A percentile compares a stretch with the other conserved stretches of the same genome.
Evolutionary conservation across 2,797 vertebrate genomes (phyloP).

Genomic region (Catharus ustulatus): DNA sequence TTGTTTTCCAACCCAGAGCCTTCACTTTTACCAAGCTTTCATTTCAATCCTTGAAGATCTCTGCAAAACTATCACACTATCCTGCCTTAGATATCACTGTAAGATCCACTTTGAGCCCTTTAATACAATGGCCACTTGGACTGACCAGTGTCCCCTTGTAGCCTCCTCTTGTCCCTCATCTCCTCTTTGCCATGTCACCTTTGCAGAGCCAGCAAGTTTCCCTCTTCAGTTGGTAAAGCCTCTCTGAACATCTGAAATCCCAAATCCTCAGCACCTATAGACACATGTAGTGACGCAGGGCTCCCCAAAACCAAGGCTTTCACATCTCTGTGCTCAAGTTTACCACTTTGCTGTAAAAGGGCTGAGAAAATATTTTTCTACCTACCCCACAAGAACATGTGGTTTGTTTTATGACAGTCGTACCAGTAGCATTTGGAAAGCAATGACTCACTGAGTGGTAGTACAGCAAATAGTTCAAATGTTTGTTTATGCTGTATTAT

Average conservation of each 20-base stretch:
- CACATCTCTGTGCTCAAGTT: not conserved
- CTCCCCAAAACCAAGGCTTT: not conserved
- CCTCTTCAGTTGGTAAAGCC: not conserved
- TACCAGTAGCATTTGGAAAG: constrained; percentile 27
- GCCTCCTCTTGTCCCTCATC: not conserved
- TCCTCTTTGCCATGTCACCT: not conserved
- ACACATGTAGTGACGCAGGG: fast-evolving
- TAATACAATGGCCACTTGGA: not conserved
- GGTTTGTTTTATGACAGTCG: constrained; percentile 10
- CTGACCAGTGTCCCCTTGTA: not conserved
- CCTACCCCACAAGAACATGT: constrained; percentile 1
- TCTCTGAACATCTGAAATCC: not conserved
- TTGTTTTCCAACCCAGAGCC: not conserved
- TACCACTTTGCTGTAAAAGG: not conserved
- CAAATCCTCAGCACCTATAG: not conserved
- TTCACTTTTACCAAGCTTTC: not conserved
- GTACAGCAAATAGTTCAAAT: not conserved
- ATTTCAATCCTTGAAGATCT: not conserved
- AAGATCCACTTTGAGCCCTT: not conserved
- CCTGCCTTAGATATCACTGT: not conserved
- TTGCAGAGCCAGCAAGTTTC: not conserved
- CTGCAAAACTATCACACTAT: not conserved
- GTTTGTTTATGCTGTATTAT: constrained; percentile 16
- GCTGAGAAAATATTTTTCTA: constrained; percentile 30
- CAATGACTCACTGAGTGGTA: constrained; percentile 16